Base-by-base conservation (phyloP, 53 echinoderm and acorn worm species). In the Henricia sp. region DNA sequence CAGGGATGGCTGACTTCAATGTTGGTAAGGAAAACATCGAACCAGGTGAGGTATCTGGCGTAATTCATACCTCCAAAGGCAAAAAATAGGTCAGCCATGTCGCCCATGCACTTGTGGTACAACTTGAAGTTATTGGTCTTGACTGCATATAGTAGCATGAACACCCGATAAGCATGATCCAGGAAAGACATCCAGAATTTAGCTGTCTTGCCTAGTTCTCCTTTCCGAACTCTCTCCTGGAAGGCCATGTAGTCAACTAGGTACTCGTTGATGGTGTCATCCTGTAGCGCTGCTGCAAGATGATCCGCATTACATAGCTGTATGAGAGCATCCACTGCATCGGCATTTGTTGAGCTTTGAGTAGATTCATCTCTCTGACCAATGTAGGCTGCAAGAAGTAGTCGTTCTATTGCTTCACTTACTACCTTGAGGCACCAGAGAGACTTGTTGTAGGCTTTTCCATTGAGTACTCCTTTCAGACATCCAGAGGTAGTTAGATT, bases 171-270 rank as follows among this genome's bases (percentile, higher is more conserved):
- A 16, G 83, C 66, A 29, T 85, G 86, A 38, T 92, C 74, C 68
- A 92, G 82, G 62, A 82, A 89, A 36, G 86, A 86, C 39, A 92
- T 66, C 92, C 92, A 89, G 12, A 92, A 72, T 46, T 89, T 65
- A 21, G 89, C 89, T 10, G 89, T 92, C 74, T 92, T 89, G 11
- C 89, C 86, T 3, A 42, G 23, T 17, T 78, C 36, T 14, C 85
- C 89, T 43, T 52, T 11, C 27, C 82, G 63, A 63, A 92, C 50
- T 6, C 72, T 57, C 28, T 84, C 85, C 14, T 60, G 46, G 52
- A 72, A 88, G 28, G 26, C n/a, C 33, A 39, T 6, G 50, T 88
- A 91, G 19, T 62, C 84, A 26, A 53, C 23, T 13, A 91, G 63
- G 54, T 68, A 83, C 11, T 20, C 52, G 12, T 35, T 46, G 13